Evolutionary conservation across 1,140 invertebrate genomes (phyloP), one percentile per base, ranked within the genome.

Genomic region (Nixonia krombeini): DNA sequence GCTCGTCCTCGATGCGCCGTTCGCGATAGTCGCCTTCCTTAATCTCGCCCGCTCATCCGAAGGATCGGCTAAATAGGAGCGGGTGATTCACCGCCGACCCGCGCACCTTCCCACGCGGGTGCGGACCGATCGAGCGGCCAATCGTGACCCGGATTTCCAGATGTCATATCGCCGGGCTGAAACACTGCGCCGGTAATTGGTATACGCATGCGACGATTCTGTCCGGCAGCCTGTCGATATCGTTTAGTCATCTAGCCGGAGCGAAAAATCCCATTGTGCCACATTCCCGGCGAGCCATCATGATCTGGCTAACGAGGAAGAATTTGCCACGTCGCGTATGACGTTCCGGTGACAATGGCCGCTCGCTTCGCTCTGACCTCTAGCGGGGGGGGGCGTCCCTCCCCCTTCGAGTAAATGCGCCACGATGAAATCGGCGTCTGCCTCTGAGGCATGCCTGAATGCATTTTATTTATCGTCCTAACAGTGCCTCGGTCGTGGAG

Each of bases 391-490:
- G n/a, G n/a, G n/a, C 9, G 29, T 2, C 29, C 29, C 9, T 9
- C 8, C 9, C 29, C 3, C 29, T 2, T 7, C 33, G 33, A 15
- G 33, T 35, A 50, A 50, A 50, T 51, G 31, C 26, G 9, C 25
- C 21, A 59, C 41, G 57, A 68, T 71, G 58, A 68, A 71, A 61
- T 57, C 57, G 49, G 31, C 41, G 63, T 70, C 63, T 61, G 49
- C 51, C 47, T 57, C 28, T 29, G 38, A 59, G 72, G 51, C 44
- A 50, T 40, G 50, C 23, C 18, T 40, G 35, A 35, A 69, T 63
- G 50, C 69, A 69, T 78, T n/a, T n/a, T 75, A 74, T 69, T 69
- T 69, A 75, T 76, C 74, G 71, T 75, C 73, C 66, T 68, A 70
- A 64, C 66, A 73, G 70, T 70, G 66, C 72, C 55, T 73, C 67